phyloP scores from a whole-genome alignment of 2,113 vertebrate genomes.

The Heliornis fulica region DNA sequence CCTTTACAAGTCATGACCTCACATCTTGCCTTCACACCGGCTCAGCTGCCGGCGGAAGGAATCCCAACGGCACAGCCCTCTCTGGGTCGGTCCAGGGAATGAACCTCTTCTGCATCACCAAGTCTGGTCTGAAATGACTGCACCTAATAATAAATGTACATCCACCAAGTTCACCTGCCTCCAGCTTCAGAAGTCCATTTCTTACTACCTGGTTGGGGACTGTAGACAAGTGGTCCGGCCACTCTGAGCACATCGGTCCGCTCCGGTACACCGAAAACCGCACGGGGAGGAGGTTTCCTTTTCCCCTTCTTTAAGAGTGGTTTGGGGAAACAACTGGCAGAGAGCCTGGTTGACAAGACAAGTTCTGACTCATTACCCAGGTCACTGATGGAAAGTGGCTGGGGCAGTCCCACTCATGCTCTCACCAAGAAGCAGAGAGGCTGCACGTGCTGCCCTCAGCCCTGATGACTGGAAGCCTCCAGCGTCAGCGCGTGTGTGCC shows the following conservation, averaged over 20 bases:
- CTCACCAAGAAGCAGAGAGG: neutral
- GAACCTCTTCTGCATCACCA: neutral
- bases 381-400: neutral
- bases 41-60: neutral
- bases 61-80: neutral
- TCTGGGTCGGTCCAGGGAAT: neutral
- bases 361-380: neutral
- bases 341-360: neutral
- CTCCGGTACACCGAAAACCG: neutral
- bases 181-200: neutral
- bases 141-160: neutral
- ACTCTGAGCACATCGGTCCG: too few relatives aligned
- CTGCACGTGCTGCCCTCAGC: neutral
- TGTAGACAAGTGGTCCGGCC: neutral
- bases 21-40: neutral
- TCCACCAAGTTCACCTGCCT: neutral
- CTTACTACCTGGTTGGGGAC: neutral
- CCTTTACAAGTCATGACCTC: too few relatives aligned
- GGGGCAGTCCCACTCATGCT: neutral
- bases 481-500: rapidly evolving
- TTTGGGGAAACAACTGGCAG: neutral
- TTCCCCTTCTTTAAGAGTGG: neutral
- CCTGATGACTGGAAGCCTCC: neutral
- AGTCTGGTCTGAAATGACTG: neutral
- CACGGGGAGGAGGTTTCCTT: neutral